phyloP scores from a whole-genome alignment of 2,113 vertebrate species.

The Jacana jacana region DNA sequence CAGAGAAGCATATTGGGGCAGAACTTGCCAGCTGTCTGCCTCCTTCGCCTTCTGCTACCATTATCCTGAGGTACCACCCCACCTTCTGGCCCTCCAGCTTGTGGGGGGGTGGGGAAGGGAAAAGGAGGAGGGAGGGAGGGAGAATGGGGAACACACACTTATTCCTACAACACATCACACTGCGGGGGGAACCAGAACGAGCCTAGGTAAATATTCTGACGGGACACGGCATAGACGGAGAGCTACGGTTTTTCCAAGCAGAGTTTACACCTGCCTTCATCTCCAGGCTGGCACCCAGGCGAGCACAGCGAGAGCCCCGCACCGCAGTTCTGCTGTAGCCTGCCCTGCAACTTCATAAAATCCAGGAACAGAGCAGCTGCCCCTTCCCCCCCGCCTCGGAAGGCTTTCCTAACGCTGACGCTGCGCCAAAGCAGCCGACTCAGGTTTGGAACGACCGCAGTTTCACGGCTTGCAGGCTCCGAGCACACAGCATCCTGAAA shows the following conservation, averaged over 20 bases:
- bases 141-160: neutral
- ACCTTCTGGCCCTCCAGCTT: slow-evolving; percentile 96
- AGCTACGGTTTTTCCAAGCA: neutral
- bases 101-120: slow-evolving; percentile 67
- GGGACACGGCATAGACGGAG: neutral
- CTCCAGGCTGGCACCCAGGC: fast-evolving
- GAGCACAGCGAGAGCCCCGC: fast-evolving
- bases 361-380: neutral
- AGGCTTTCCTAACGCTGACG: neutral
- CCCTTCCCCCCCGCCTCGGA: neutral
- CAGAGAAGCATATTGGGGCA: slow-evolving; percentile 99
- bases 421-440: slow-evolving; percentile 1
- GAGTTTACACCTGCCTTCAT: neutral
- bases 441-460: neutral
- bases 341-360: neutral
- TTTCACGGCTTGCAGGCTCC: neutral
- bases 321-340: neutral
- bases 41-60: slow-evolving; percentile 98
- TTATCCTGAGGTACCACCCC: slow-evolving; percentile 96
- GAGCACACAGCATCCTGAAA: neutral
- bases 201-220: neutral
- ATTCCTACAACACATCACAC: neutral
- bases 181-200: neutral
- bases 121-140: slow-evolving; percentile 44
- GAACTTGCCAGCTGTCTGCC: slow-evolving; percentile 98